A percentile compares a stretch with the other conserved stretches of the same genome.
Conservation (phyloP, 2,797 vertebrate species). For the Octomys mimax region DNA sequence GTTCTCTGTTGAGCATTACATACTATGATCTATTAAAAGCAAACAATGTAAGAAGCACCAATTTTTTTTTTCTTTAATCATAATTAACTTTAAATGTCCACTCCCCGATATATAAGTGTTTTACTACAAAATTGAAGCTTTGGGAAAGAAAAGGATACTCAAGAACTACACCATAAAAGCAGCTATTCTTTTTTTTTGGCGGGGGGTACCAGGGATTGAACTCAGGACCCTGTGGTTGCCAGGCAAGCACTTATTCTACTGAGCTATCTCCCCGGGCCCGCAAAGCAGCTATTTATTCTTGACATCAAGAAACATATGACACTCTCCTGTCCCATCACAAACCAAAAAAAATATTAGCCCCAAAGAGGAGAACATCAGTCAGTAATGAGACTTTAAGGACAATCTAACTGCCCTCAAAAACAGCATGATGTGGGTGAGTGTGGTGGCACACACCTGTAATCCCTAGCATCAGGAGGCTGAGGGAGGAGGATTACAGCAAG, state of each 20-base stretch:
- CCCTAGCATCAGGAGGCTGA: not conserved
- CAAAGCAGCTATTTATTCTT: not conserved
- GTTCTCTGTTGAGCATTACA: not conserved
- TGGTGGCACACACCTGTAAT: not conserved
- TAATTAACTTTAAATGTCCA: slow-evolving; percentile 40
- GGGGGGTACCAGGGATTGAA: too few relatives aligned
- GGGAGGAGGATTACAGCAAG: not conserved
- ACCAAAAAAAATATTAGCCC: not conserved
- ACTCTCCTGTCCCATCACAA: not conserved
- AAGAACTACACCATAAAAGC: not conserved
- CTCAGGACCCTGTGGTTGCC: too few relatives aligned
- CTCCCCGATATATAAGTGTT: not conserved
- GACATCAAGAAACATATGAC: not conserved
- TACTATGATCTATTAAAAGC: not conserved
- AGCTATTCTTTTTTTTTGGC: not conserved
- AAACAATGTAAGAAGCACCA: not conserved
- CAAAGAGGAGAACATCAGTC: not conserved
- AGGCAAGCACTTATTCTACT: too few relatives aligned
- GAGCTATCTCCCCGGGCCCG: too few relatives aligned
- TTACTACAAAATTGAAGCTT: slow-evolving; percentile 7
- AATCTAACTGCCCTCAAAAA: not conserved
- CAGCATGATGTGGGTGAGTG: not conserved
- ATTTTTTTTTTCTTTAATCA: slow-evolving; percentile 35
- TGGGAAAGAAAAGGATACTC: not conserved
- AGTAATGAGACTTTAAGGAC: not conserved